Conservation (phyloP, 2,113 vertebrate species). For the Orycteropus afer region DNA sequence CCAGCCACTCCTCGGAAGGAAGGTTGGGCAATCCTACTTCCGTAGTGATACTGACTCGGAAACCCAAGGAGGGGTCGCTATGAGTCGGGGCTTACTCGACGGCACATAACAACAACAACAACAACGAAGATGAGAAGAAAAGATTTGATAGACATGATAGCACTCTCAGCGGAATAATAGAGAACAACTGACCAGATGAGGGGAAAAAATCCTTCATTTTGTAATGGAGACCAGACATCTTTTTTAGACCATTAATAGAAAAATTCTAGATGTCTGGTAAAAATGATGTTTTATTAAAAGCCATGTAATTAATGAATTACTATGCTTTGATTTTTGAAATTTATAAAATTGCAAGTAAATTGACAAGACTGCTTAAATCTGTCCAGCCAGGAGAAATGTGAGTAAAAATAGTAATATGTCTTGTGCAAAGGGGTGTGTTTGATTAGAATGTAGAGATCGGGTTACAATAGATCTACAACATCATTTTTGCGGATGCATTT, state of each 20-base stretch:
- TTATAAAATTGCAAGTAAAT: slow-evolving; percentile 36
- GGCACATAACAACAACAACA: no score
- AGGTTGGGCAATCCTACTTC: no score
- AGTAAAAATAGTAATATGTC: neutral
- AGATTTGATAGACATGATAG: neutral
- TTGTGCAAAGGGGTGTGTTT: neutral
- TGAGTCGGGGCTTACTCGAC: no score
- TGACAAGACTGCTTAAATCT: neutral
- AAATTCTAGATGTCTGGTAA: neutral
- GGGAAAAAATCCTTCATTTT: neutral
- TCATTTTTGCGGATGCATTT: neutral
- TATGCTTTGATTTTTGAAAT: neutral
- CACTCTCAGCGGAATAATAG: neutral
- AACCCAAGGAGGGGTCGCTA: no score
- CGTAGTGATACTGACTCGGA: no score
- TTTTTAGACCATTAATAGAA: neutral
- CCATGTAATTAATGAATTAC: neutral
- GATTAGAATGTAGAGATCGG: neutral
- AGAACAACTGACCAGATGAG: neutral
- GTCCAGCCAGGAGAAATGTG: neutral
- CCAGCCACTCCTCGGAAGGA: no score
- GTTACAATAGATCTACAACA: neutral
- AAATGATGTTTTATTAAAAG: neutral
- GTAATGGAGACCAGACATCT: neutral
- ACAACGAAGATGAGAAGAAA: neutral